Base-by-base conservation (phyloP, 2,797 vertebrate species). In the Urosaurus nigricauda region DNA sequence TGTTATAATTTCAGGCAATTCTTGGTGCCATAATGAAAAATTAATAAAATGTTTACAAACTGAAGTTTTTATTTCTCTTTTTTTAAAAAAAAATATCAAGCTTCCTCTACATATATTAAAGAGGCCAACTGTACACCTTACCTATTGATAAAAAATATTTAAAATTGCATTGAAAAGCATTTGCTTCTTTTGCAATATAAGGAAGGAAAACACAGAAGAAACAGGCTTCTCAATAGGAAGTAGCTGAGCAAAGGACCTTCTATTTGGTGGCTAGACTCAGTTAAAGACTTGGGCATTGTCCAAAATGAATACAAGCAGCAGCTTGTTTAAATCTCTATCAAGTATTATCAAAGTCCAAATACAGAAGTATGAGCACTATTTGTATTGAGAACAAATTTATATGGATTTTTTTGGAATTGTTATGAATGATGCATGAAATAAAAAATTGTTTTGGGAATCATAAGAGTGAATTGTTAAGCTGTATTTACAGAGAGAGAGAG, bases 341-440 rank as follows among this genome's bases (percentile, higher is more conserved):
- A 90, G 89, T 3, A 13, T 4, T 78, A 88, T 90, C 92, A 86
- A 86, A 85, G 3, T 1, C 87, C 32, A 82, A 90, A 84, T 89
- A 43, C 68, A 87, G n/a, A 37, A 75, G 14, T 70, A 26, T 83
- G 24, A 12, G 13, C 73, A 83, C 71, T 56, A 83, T 86, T 92
- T 85, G 93, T 37, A 58, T 26, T 51, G n/a, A 93, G 71, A 53
- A 93, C 60, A 70, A 86, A 78, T 1, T 53, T 56, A 58, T 8
- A 5, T 19, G 85, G 37, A 65, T 40, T 81, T 35, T n/a, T 90
- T n/a, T 16, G 35, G n/a, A 86, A 79, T 85, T 35, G 87, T 4
- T 87, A 80, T 13, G n/a, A 91, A 92, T 24, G 60, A 84, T 85
- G 83, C 79, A 89, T 65, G 85, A 93, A 90, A 93, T 83, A 47